Percentiles rank a stretch among this genome's conserved stretches.
Conservation (phyloP, 2,113 vertebrate genomes). For the Penelope pileata region DNA sequence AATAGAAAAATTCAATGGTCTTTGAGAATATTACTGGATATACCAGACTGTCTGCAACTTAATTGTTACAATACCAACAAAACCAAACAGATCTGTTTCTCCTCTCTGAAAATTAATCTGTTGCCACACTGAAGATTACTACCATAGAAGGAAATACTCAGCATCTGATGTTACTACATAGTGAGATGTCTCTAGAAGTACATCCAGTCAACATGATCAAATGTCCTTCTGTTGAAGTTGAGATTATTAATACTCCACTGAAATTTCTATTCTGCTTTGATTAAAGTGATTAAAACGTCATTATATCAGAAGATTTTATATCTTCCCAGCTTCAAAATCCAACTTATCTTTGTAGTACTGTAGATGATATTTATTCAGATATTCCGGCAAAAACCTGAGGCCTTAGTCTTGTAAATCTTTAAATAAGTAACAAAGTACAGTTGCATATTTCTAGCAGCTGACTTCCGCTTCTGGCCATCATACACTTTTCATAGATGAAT, state of each 20-base stretch:
- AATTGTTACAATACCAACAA: background rate
- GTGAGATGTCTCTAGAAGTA: background rate
- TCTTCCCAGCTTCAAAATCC: background rate
- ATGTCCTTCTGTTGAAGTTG: background rate
- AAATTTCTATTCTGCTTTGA: background rate
- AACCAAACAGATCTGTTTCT: background rate
- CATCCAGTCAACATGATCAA: background rate
- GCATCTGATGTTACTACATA: background rate
- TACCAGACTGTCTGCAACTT: background rate
- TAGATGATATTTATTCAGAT: background rate
- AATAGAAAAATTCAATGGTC: background rate
- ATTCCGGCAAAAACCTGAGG: background rate
- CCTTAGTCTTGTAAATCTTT: background rate
- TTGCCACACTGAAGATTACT: background rate
- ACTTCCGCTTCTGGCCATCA: background rate
- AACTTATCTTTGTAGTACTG: background rate
- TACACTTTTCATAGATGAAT: background rate
- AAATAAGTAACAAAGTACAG: background rate
- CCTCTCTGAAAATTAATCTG: background rate
- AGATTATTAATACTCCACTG: background rate
- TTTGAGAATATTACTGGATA: constrained; percentile 4
- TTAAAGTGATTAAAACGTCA: background rate
- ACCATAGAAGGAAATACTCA: background rate
- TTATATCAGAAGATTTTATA: background rate
- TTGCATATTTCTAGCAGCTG: background rate